Evolutionary conservation across 2,888 invertebrate genomes (phyloP), one percentile per base, ranked within the genome.

Genomic region (Lysandra coridon): DNA sequence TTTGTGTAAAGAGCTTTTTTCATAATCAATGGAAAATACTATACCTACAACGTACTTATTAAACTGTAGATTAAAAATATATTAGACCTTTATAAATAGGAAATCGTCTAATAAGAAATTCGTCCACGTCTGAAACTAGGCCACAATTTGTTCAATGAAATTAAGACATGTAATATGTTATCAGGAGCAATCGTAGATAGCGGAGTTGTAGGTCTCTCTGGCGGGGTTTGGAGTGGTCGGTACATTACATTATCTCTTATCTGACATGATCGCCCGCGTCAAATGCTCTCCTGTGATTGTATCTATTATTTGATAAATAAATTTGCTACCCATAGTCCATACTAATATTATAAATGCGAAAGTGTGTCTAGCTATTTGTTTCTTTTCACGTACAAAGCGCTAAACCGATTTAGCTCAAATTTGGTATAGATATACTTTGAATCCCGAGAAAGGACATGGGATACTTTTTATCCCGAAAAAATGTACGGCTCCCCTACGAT

Each of bases 211-310:
- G 12, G 12, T 1, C 14, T 1, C 14, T 33, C 49, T 33, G 37
- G 10, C 17, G 76, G 53, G 84, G 86, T 85, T 85, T 86, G 84
- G 85, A 88, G 88, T 88, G 86, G 88, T 85, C 86, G 86, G 87
- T 88, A 82, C 82, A 85, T 85, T 83, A 86, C 87, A 90, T 85
- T 85, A 85, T 83, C 69, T 82, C 83, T 88, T 92, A 92, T 92
- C 92, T 86, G 73, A 80, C 83, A 62, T 79, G 83, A 82, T 81
- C 82, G 81, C 80, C 81, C 79, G 82, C 83, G 79, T 80, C 79
- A 73, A 81, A 81, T 81, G 75, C 77, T 83, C 80, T 80, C 80
- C 79, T 80, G 79, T 79, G 79, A 79, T 78, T 79, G 57, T 79
- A 80, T 79, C 53, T 74, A 79, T 75, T 74, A 23, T 79, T 74